phyloP scores from a whole-genome alignment of 2,888 invertebrate genomes.

The Nudaria mundana region DNA sequence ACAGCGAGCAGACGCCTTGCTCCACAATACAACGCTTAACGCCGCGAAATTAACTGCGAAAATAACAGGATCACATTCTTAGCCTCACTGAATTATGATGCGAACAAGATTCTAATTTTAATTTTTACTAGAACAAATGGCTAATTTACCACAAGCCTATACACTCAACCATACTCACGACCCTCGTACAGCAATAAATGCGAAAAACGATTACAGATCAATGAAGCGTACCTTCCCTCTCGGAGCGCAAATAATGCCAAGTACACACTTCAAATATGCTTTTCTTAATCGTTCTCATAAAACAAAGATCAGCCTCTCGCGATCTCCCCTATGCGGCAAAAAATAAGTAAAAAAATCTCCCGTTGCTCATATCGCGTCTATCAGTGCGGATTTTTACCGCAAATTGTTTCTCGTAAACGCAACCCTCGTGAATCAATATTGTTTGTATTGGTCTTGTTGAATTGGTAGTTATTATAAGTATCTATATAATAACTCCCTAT shows the following conservation, averaged over 20 bases:
- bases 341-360: conserved; percentile 63
- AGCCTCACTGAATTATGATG: conserved; percentile 53
- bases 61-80: conserved; percentile 56
- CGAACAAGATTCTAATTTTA: conserved; percentile 51
- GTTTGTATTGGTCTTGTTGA: conserved; percentile 59
- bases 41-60: conserved; percentile 69
- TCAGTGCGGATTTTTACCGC: conserved; percentile 69
- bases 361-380: conserved; percentile 73
- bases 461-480: conserved; percentile 60
- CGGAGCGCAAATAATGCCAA: conserved; percentile 76
- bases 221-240: conserved; percentile 77
- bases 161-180: conserved; percentile 56
- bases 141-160: conserved; percentile 53
- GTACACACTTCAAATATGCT: conserved; percentile 81
- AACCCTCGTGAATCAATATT: conserved; percentile 65
- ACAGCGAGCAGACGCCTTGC: conserved; percentile 57
- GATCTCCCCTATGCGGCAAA: conserved; percentile 64
- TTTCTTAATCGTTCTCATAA: conserved; percentile 82
- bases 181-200: conserved; percentile 71
- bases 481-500: conserved; percentile 46
- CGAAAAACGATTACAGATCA: conserved; percentile 80
- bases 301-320: conserved; percentile 76
- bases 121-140: conserved; percentile 41
- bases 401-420: conserved; percentile 65
- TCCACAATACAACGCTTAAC: conserved; percentile 69